A percentile compares a stretch with the other conserved stretches of the same genome.
phyloP scores from a whole-genome alignment of 2,888 invertebrate species.

The Itoplectis maculator region DNA sequence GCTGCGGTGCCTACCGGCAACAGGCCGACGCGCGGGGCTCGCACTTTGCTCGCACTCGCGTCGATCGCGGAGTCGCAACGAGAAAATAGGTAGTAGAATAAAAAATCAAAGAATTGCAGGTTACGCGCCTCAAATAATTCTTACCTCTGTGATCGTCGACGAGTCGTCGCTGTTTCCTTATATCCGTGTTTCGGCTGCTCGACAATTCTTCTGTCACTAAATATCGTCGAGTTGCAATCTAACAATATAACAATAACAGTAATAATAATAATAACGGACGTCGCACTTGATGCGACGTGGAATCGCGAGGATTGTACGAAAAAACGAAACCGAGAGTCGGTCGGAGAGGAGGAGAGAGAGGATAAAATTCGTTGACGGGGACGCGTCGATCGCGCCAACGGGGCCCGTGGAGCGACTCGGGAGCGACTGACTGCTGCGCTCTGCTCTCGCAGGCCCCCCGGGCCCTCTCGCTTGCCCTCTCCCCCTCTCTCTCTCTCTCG shows the following conservation, averaged over 20 bases:
- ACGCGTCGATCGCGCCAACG: slow-evolving; percentile 78
- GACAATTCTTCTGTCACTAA: not conserved
- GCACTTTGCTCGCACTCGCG: no score
- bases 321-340: not conserved
- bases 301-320: not conserved
- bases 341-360: not conserved
- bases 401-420: slow-evolving; percentile 82
- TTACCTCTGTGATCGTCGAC: slow-evolving; percentile 11
- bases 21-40: no score
- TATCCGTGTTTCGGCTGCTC: slow-evolving; percentile 23
- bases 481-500: slow-evolving; percentile 29
- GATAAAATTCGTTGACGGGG: slow-evolving; percentile 39
- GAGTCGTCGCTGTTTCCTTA: slow-evolving; percentile 9
- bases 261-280: not conserved
- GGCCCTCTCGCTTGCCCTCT: slow-evolving; percentile 44
- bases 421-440: slow-evolving; percentile 73
- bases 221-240: not conserved
- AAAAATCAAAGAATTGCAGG: not conserved
- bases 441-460: slow-evolving; percentile 69
- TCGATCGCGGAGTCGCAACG: no score
- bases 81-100: not conserved
- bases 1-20: no score
- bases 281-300: no score
- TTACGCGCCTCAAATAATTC: not conserved
- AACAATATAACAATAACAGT: no score